These are phyloP conservation scores for Clunio marinus DNA, from an alignment of 2,888 invertebrate genomes.

Conservation along the genomic window DNA sequence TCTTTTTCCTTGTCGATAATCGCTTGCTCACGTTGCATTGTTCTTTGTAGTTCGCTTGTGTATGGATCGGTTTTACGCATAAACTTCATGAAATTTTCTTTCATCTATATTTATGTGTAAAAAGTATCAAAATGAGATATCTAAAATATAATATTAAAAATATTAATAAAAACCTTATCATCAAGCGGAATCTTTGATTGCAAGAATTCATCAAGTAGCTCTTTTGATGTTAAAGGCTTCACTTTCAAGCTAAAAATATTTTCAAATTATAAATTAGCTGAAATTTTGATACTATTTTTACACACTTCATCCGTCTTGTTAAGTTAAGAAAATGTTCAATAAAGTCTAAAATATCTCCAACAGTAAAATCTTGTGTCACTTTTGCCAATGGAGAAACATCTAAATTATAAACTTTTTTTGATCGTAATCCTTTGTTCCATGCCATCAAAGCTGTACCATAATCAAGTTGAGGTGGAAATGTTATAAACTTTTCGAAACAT, in stretches of 20 bases:
- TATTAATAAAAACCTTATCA: background rate
- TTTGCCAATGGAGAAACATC: conserved; percentile 46
- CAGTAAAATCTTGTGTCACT: conserved; percentile 45
- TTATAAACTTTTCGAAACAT: conserved; percentile 46
- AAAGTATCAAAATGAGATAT: too few relatives aligned
- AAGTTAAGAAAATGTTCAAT: conserved; percentile 44
- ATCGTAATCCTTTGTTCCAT: conserved; percentile 46
- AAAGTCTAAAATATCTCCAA: conserved; percentile 49
- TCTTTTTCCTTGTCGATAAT: conserved; percentile 8
- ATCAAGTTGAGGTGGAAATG: conserved; percentile 47
- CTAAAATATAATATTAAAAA: background rate
- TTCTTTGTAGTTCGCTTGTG: background rate
- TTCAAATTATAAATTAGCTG: background rate
- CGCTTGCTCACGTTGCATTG: background rate
- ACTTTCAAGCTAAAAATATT: background rate
- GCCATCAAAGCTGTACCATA: conserved; percentile 47
- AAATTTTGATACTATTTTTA: background rate
- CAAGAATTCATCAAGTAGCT: conserved; percentile 9
- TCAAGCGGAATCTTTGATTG: background rate
- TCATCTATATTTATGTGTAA: too few relatives aligned
- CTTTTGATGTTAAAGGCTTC: conserved; percentile 16
- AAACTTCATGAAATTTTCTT: background rate
- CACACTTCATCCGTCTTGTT: conserved; percentile 44
- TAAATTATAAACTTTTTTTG: conserved; percentile 42
- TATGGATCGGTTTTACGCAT: background rate